Base-by-base conservation (phyloP, 2,113 vertebrate species). In the Falcunculus frontatus region DNA sequence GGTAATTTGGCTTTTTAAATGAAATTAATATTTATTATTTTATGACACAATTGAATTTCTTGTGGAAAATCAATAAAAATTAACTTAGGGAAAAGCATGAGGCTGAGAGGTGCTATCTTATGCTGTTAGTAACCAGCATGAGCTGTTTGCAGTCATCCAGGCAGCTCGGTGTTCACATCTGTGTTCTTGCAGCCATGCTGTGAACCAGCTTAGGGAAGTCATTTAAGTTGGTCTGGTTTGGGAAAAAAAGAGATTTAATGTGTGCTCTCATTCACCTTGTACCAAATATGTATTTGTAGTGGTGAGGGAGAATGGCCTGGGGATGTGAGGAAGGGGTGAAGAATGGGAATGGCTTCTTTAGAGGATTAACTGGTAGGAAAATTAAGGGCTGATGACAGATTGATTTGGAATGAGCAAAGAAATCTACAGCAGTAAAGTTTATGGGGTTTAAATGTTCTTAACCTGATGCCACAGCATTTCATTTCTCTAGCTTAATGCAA, bases 1-100 rank as follows among this genome's bases (percentile, higher is more conserved):
- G 99, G 99, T 99, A 98, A 97, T 72, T 30, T 42, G 17, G 6
- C 62, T 82, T 85, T 85, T 89, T 41, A 46, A 1, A 20, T 87
- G 68, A 94, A 84, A 53, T 65, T 27, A 41, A 3, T 89, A 7
- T 56, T 87, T 82, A 42, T 53, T 83, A 7, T 39, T 78, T 60
- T 77, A 32, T 68, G 37, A 27, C 4, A 62, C 15, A 70, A 3
- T 29, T 46, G 9, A 15, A 33, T 75, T 84, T 78, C 10, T 88
- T 87, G 21, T 37, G 32, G 21, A 64, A 42, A 65, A 77, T 15
- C 16, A 3, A 5, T 62, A 32, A 76, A 57, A 56, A 47, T 33
- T 13, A 63, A 86, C 19, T 7, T 41, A 64, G n/a, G 16, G 41
- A 60, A 77, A 80, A 72, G 23, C 23, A 13, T 9, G 63, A 91